Evolutionary conservation across 2,113 vertebrate species (phyloP), one percentile per base, ranked within the genome.

Genomic region (Apteryx mantelli): DNA sequence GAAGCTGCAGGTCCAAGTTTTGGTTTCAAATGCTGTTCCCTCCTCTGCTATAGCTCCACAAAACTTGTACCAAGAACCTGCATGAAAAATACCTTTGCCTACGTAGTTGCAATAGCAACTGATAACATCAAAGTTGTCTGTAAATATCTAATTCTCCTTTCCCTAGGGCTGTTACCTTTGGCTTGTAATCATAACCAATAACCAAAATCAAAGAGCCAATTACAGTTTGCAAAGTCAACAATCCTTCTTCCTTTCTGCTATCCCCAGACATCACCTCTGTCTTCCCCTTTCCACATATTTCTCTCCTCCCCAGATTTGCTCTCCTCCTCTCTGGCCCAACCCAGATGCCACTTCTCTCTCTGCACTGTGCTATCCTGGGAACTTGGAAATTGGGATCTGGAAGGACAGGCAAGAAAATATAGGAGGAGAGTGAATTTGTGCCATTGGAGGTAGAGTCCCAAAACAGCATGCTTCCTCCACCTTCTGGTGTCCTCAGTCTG

Each of bases 161-260:
- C 71, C 58, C 82, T 50, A 25, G n/a, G 66, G 74, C 87, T 76
- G 74, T 44, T 86, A 71, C 81, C 76, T 94, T 53, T 80, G 70
- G 53, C 93, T 82, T 80, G 48, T 58, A 86, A 85, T 69, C 63
- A 48, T 6, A 76, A 69, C 14, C 26, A 82, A 32, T 32, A 91
- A 53, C 58, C 69, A 58, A 79, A 84, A 95, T 88, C 83, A 86
- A 93, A 93, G 70, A 60, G 78, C 73, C 56, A 88, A 80, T 53
- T 68, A 74, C 53, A 86, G 20, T 34, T 73, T 10, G 13, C 25
- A 91, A 94, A 93, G 66, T 58, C 89, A 93, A 86, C 93, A 94
- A 36, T 56, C 40, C 74, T 81, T 22, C 52, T 63, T 87, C 87
- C 63, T 36, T 86, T 80, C 78, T 77, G 42, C 65, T 66, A 17